Evolutionary conservation across 1,140 invertebrate species (phyloP).

Genomic region (Lethrus apterus): DNA sequence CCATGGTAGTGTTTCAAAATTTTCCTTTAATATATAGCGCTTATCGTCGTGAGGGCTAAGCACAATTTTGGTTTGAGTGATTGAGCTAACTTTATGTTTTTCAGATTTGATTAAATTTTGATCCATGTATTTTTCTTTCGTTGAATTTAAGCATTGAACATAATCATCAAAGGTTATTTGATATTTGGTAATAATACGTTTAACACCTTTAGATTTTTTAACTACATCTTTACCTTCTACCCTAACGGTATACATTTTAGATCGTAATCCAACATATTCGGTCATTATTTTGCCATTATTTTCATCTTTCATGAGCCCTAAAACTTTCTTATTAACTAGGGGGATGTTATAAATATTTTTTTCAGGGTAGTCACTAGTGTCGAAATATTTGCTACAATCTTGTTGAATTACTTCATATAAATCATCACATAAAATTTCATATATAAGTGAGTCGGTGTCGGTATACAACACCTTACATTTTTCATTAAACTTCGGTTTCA

Average conservation of each 20-base stretch:
- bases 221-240: slow-evolving; percentile 17
- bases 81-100: slow-evolving; percentile 22
- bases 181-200: slow-evolving; percentile 24
- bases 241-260: slow-evolving; percentile 41
- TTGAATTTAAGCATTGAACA: slow-evolving; percentile 19
- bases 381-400: slow-evolving; percentile 22
- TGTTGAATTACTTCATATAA: slow-evolving; percentile 32
- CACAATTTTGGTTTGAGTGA: slow-evolving; percentile 26
- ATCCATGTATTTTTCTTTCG: slow-evolving; percentile 8
- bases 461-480: slow-evolving; percentile 32
- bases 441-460: slow-evolving; percentile 41
- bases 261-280: slow-evolving; percentile 30
- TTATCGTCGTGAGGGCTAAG: slow-evolving; percentile 18
- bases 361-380: slow-evolving; percentile 30
- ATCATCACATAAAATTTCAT: slow-evolving; percentile 31
- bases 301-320: slow-evolving; percentile 45
- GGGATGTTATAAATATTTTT: slow-evolving; percentile 30
- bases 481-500: slow-evolving; percentile 22
- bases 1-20: slow-evolving; percentile 19
- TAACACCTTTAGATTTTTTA: slow-evolving; percentile 31
- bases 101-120: slow-evolving; percentile 17
- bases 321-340: slow-evolving; percentile 42
- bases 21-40: slow-evolving; percentile 7
- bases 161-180: slow-evolving; percentile 28
- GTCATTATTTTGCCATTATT: slow-evolving; percentile 32